Base-by-base conservation (phyloP, 2,113 vertebrate genomes). In the Platichthys flesus region DNA sequence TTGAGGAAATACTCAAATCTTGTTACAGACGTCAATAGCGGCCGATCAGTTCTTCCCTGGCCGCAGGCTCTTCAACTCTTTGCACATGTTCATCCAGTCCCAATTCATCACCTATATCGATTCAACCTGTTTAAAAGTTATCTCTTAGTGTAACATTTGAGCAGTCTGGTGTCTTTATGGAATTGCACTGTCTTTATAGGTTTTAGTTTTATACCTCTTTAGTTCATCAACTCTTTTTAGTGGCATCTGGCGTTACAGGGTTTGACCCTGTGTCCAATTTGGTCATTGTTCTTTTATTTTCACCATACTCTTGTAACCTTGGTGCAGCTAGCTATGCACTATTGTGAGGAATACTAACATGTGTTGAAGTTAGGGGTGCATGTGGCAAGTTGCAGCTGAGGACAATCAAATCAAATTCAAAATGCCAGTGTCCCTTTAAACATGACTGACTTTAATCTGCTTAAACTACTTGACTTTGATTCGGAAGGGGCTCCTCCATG, bases 11-110 rank as follows among this genome's bases (percentile, higher is more conserved):
- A 7, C 14, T 54, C 20, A 54, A 54, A 54, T 9, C 51, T 52
- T n/a, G 20, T 20, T 54, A 61, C 68, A 70, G 23, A 67, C 74
- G 68, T 83, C 67, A 67, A 67, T 42, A 76, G 65, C 68, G 73
- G 71, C 64, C 62, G 18, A 47, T 67, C 62, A 35, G n/a, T 65
- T 59, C 59, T 55, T 82, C 37, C 71, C 24, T 70, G 51, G 62
- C 47, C 69, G 75, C 42, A 47, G 62, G 67, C 69, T 64, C 23
- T 65, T 72, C 45, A 80, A 72, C 60, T 68, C 58, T 69, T 45
- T 74, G 45, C 62, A 65, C 61, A 62, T 28, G 73, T 58, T 14
- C 49, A 60, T 62, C 47, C 71, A 15, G 47, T 51, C 47, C 47
- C 47, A n/a, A 15, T 40, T 54, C 4, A n/a, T 31, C 31, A 31